Percentiles rank a stretch among this genome's conserved stretches.
Conservation (phyloP, 2,797 vertebrate genomes). For the Parotocinclus haroldoi region DNA sequence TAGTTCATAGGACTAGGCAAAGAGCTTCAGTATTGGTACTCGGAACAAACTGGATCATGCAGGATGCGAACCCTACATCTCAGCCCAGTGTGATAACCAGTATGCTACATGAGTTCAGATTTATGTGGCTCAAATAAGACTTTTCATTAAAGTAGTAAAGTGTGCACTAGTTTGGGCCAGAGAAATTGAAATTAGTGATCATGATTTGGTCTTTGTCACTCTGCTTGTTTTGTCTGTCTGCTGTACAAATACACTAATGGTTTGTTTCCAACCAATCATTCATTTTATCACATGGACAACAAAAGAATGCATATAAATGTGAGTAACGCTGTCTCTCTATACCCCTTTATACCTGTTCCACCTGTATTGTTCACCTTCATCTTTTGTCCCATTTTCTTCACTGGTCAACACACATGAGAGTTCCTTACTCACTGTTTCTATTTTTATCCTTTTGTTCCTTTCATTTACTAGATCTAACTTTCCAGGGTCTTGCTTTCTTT, state of each 20-base stretch:
- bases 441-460: slow-evolving; percentile 57
- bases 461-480: slow-evolving; percentile 32
- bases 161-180: too few species aligned
- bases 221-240: slow-evolving; percentile 71
- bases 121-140: too few species aligned
- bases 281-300: slow-evolving; percentile 78
- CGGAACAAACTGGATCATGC: too few species aligned
- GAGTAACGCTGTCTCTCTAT: slow-evolving; percentile 74
- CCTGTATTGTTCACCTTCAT: slow-evolving; percentile 41
- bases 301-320: slow-evolving; percentile 75
- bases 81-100: too few species aligned
- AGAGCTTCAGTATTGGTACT: too few species aligned
- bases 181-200: slow-evolving; percentile 7
- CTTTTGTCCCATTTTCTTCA: slow-evolving; percentile 43
- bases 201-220: slow-evolving; percentile 68
- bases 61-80: too few species aligned
- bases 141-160: too few species aligned
- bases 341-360: slow-evolving; percentile 39
- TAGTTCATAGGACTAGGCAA: too few species aligned
- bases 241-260: slow-evolving; percentile 78
- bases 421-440: slow-evolving; percentile 53
- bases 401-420: slow-evolving; percentile 15
- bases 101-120: too few species aligned
- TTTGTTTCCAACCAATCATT: slow-evolving; percentile 81
- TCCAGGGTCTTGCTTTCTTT: slow-evolving; percentile 19